Conservation (phyloP, 2,888 invertebrate species). For the Heliconius aoede region DNA sequence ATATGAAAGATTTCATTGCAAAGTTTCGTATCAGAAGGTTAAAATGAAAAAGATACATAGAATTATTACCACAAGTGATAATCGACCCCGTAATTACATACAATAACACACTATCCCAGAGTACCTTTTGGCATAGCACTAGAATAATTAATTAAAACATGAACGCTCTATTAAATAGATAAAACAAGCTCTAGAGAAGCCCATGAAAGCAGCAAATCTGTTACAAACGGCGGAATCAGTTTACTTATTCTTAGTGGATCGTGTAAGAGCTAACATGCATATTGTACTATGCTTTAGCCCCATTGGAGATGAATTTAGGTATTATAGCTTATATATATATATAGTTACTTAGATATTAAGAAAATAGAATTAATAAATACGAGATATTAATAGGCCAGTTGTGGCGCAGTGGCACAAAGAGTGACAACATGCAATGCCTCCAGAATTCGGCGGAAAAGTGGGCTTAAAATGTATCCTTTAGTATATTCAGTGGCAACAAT, state of each 20-base stretch:
- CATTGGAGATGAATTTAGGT: slow-evolving; percentile 91
- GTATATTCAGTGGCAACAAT: no score
- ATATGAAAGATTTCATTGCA: not conserved
- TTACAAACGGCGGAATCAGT: slow-evolving; percentile 87
- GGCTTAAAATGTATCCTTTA: no score
- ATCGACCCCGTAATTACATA: no score
- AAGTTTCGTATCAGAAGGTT: no score
- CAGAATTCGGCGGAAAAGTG: no score
- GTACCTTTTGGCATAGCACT: not conserved
- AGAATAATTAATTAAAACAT: not conserved
- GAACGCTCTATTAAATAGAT: slow-evolving; percentile 71
- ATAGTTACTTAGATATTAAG: no score
- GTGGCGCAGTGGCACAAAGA: no score
- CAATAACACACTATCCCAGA: not conserved
- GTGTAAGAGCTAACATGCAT: slow-evolving; percentile 90
- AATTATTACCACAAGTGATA: no score
- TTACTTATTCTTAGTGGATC: slow-evolving; percentile 90
- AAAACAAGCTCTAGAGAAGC: slow-evolving; percentile 83
- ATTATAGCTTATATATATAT: slow-evolving; percentile 35
- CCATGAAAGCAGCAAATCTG: slow-evolving; percentile 82
- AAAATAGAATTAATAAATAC: no score
- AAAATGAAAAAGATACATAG: no score
- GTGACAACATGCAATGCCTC: no score
- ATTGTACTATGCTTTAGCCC: slow-evolving; percentile 94
- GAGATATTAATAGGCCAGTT: no score